Percentiles rank a stretch among this genome's conserved stretches.
Evolutionary conservation across 2,113 vertebrate species (phyloP).

Genomic region (Misgurnus anguillicaudatus): DNA sequence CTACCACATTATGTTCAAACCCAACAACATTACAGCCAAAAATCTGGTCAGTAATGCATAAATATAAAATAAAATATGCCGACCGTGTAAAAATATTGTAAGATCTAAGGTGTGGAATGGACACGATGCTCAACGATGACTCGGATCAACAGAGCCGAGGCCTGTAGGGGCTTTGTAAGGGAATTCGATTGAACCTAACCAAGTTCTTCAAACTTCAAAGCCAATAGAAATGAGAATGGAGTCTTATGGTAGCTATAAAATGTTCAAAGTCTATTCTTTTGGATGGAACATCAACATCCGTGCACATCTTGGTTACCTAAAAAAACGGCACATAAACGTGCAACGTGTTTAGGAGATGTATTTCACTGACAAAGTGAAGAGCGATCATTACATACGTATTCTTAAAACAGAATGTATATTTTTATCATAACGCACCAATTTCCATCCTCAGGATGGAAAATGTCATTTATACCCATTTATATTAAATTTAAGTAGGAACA

Average conservation of each 20-base stretch:
- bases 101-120: too few species aligned
- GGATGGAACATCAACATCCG: not conserved
- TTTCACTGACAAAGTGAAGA: conserved; percentile 46
- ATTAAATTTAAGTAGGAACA: too few species aligned
- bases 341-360: conserved; percentile 23
- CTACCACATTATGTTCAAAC: not conserved
- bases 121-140: not conserved
- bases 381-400: conserved; percentile 34
- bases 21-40: not conserved
- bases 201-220: conserved; percentile 46
- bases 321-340: not conserved
- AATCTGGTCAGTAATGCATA: too few species aligned
- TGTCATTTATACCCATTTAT: conserved; percentile 11
- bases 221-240: conserved; percentile 4
- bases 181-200: conserved; percentile 48
- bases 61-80: too few species aligned
- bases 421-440: not conserved
- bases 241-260: conserved; percentile 32
- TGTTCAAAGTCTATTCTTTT: conserved; percentile 8
- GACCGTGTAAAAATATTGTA: too few species aligned
- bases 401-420: conserved; percentile 54
- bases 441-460: conserved; percentile 55
- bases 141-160: not conserved
- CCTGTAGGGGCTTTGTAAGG: conserved; percentile 13
- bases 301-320: conserved; percentile 6